Evolutionary conservation across 2,113 vertebrate species (phyloP).

Genomic region (Neodon shergylaensis): DNA sequence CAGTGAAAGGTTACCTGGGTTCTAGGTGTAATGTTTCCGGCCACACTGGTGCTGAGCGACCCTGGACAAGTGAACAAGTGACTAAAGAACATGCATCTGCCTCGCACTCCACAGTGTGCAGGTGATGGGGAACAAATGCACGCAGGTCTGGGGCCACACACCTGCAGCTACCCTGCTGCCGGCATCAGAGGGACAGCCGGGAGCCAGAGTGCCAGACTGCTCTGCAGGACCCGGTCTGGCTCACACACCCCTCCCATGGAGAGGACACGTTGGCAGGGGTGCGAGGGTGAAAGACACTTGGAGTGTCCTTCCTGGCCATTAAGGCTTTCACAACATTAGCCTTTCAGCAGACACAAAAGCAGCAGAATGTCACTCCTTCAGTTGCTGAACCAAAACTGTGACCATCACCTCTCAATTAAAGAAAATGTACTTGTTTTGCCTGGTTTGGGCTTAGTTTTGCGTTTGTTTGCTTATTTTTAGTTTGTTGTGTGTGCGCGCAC

Average conservation of each 20-base stretch:
- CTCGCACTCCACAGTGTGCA: rapidly evolving
- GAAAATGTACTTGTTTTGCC: background rate
- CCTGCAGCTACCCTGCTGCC: background rate
- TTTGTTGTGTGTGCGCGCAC: background rate
- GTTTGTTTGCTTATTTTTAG: background rate
- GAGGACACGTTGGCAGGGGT: rapidly evolving
- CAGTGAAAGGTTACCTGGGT: background rate
- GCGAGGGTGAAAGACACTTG: rapidly evolving
- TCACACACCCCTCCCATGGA: background rate
- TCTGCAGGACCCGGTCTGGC: rapidly evolving
- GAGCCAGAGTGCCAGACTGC: too few relatives aligned
- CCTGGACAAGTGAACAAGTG: background rate
- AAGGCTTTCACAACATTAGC: background rate
- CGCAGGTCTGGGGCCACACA: background rate
- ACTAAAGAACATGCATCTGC: background rate
- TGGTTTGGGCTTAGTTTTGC: background rate
- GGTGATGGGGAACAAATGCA: background rate
- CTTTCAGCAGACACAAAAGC: background rate
- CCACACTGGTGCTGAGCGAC: background rate
- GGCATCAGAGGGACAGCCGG: background rate
- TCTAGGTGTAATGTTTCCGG: background rate
- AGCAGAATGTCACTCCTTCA: background rate
- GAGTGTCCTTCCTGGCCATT: background rate
- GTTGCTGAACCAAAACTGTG: background rate
- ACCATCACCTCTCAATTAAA: background rate